A percentile compares a stretch with the other conserved stretches of the same genome.
Evolutionary conservation across 1,140 invertebrate species (phyloP).

Genomic region (Ephestia elutella): DNA sequence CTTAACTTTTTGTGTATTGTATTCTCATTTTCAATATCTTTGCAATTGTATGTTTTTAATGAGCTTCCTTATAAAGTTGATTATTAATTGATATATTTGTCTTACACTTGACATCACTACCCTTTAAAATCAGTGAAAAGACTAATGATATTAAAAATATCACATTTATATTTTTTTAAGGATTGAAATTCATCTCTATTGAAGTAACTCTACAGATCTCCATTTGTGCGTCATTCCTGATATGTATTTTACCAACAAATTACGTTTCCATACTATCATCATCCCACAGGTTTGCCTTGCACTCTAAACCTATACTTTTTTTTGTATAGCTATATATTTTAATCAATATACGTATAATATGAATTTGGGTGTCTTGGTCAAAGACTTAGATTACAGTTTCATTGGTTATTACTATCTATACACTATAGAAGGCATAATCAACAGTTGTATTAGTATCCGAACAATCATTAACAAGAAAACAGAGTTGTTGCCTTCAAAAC

Average conservation of each 20-base stretch:
- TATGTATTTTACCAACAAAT: background rate
- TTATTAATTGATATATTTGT: too few species aligned
- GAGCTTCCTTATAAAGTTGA: too few species aligned
- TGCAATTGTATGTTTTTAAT: too few species aligned
- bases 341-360: background rate
- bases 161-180: too few species aligned
- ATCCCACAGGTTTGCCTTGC: background rate
- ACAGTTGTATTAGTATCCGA: slow-evolving; percentile 41
- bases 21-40: too few species aligned
- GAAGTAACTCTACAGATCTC: background rate
- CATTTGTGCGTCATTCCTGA: background rate
- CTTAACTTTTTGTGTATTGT: too few species aligned
- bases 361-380: slow-evolving; percentile 12
- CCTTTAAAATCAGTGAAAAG: too few species aligned
- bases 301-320: background rate
- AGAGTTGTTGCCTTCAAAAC: slow-evolving; percentile 12
- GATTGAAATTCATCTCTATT: too few species aligned
- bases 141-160: too few species aligned
- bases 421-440: slow-evolving; percentile 42
- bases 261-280: background rate
- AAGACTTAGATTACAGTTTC: slow-evolving; percentile 15
- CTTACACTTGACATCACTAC: too few species aligned
- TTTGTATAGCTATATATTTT: background rate
- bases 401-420: slow-evolving; percentile 24
- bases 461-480: slow-evolving; percentile 45